These are phyloP conservation scores for Hestina assimilis DNA, from an alignment of 1,140 invertebrate genomes.

Conservation along the genomic window DNA sequence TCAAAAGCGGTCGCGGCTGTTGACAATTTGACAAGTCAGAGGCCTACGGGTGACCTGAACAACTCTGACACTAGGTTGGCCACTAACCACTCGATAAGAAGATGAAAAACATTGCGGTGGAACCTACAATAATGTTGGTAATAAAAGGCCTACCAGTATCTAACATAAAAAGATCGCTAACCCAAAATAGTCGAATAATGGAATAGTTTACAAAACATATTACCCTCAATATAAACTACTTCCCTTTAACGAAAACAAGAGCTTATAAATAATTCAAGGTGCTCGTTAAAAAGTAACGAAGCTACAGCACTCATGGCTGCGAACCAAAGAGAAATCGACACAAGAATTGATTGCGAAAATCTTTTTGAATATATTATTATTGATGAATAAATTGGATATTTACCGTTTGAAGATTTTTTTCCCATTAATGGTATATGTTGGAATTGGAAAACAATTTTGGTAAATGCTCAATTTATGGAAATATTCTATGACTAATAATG, in stretches of 20 bases:
- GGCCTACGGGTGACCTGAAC: too few species aligned
- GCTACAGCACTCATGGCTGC: slow-evolving; percentile 7
- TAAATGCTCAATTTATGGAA: background rate
- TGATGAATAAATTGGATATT: background rate
- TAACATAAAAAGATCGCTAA: too few species aligned
- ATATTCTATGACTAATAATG: background rate
- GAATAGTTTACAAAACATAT: too few species aligned
- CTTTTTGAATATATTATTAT: slow-evolving; percentile 7
- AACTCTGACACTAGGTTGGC: too few species aligned
- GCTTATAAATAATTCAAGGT: slow-evolving; percentile 26
- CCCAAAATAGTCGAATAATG: too few species aligned
- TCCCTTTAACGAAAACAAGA: slow-evolving; percentile 19
- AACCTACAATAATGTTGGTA: too few species aligned
- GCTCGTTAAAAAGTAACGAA: slow-evolving; percentile 29
- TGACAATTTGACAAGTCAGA: too few species aligned
- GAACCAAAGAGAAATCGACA: slow-evolving; percentile 2
- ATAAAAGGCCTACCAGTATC: too few species aligned
- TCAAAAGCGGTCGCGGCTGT: too few species aligned
- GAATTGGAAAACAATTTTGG: background rate
- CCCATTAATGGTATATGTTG: background rate
- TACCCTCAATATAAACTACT: background rate
- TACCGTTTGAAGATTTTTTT: background rate
- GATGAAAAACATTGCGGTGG: too few species aligned
- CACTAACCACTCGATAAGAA: too few species aligned
- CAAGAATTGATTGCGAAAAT: slow-evolving; percentile 15